Evolutionary conservation across 2,888 invertebrate genomes (phyloP).

Genomic region (Yponomeuta cagnagella): DNA sequence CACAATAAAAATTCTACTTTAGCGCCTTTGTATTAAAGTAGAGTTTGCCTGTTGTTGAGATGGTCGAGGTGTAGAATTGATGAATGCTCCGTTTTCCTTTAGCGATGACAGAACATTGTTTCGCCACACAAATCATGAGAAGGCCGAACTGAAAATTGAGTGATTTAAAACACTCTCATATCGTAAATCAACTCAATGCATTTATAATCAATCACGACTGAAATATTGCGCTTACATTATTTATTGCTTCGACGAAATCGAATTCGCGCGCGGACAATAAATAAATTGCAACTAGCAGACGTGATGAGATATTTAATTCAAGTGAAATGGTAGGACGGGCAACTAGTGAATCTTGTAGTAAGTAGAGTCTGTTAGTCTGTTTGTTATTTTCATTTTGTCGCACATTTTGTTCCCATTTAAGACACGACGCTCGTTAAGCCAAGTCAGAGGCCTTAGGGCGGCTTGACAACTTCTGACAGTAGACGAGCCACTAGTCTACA

Average conservation of each 20-base stretch:
- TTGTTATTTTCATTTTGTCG: background rate
- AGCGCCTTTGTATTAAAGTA: background rate
- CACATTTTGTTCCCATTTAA: background rate
- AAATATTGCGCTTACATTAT: conserved; percentile 8
- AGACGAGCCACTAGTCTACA: too few species aligned
- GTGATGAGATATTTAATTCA: background rate
- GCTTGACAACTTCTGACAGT: too few species aligned
- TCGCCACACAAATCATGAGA: background rate
- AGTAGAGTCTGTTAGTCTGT: background rate
- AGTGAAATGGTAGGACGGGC: background rate
- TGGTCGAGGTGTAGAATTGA: background rate
- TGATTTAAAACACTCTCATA: conserved; percentile 6
- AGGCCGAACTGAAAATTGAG: background rate
- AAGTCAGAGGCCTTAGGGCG: too few species aligned
- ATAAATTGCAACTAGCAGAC: background rate
- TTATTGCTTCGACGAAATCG: background rate
- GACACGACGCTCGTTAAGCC: background rate
- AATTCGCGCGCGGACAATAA: background rate
- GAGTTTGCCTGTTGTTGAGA: background rate
- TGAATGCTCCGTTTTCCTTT: background rate
- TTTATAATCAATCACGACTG: background rate
- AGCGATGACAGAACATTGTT: background rate
- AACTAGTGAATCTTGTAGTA: background rate
- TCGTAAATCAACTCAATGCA: conserved; percentile 1
- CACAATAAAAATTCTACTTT: background rate